These are phyloP conservation scores for Phaethon lepturus DNA, from an alignment of 2,113 vertebrate species.

Conservation along the genomic window DNA sequence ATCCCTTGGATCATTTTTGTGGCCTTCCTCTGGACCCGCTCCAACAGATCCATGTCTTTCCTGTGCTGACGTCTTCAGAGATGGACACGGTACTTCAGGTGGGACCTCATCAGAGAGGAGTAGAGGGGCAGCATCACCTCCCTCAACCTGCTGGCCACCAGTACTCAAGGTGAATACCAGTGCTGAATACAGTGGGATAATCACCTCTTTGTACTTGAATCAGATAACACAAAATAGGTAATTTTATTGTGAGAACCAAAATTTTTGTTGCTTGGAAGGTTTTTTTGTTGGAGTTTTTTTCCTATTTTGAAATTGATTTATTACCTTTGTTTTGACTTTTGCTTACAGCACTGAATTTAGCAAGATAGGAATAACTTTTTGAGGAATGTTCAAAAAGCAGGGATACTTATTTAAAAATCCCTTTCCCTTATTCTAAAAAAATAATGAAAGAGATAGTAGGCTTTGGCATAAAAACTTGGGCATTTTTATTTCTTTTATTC, in stretches of 20 bases:
- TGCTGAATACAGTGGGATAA: neutral
- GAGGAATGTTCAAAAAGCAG: neutral
- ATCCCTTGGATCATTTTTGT: too few relatives aligned
- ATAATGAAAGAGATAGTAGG: neutral
- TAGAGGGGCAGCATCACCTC: too few relatives aligned
- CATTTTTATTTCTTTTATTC: neutral
- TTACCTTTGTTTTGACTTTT: neutral
- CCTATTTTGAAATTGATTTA: neutral
- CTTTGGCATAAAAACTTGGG: neutral
- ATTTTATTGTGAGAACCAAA: neutral
- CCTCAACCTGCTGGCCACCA: too few relatives aligned
- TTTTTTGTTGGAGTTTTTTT: neutral
- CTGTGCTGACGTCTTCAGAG: too few relatives aligned
- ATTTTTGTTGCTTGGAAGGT: neutral
- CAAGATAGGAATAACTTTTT: neutral
- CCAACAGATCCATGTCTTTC: too few relatives aligned
- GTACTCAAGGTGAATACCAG: neutral
- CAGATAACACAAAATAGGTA: neutral
- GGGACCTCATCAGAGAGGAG: too few relatives aligned
- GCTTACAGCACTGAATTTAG: neutral
- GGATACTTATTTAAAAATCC: neutral
- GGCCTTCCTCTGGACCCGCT: too few relatives aligned
- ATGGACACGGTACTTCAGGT: too few relatives aligned
- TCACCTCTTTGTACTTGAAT: neutral
- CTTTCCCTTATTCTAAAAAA: neutral